Conservation (phyloP, 2,113 vertebrate species). For the Plotosus lineatus region DNA sequence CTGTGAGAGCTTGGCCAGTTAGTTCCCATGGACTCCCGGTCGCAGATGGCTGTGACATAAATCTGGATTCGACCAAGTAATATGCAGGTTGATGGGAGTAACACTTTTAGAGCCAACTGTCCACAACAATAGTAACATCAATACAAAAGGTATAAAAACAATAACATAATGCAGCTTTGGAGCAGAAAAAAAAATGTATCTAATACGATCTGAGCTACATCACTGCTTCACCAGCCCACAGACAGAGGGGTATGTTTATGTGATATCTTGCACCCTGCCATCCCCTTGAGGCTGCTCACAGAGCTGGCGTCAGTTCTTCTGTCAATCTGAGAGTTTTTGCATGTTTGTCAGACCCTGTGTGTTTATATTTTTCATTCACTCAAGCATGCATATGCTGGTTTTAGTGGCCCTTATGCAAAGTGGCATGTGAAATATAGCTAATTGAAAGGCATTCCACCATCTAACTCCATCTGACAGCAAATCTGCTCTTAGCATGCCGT, state of each 20-base stretch:
- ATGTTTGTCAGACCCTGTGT: slow-evolving; percentile 4
- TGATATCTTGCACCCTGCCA: neutral
- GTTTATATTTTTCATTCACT: slow-evolving; percentile 48
- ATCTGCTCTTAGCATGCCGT: slow-evolving; percentile 39
- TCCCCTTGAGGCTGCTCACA: neutral
- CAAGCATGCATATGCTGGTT: slow-evolving; percentile 5
- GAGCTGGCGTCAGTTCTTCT: neutral
- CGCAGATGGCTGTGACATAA: no score
- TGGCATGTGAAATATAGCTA: slow-evolving; percentile 70
- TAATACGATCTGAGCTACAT: neutral
- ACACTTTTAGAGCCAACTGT: no score
- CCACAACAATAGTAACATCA: no score
- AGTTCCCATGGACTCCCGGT: no score
- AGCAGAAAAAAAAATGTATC: neutral
- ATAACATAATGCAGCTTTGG: neutral
- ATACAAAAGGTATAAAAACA: neutral
- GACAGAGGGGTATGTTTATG: neutral
- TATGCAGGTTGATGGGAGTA: no score
- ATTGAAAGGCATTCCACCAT: slow-evolving; percentile 58
- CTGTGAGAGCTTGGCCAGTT: no score
- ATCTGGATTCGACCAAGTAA: no score
- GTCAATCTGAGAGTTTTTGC: slow-evolving; percentile 2
- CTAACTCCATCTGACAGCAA: slow-evolving; percentile 65
- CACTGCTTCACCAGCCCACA: neutral
- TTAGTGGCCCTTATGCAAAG: slow-evolving; percentile 58